Percentiles rank a stretch among this genome's conserved stretches.
These are phyloP conservation scores for Acipenser ruthenus DNA, from an alignment of 2,797 vertebrate genomes.

Conservation along the genomic window DNA sequence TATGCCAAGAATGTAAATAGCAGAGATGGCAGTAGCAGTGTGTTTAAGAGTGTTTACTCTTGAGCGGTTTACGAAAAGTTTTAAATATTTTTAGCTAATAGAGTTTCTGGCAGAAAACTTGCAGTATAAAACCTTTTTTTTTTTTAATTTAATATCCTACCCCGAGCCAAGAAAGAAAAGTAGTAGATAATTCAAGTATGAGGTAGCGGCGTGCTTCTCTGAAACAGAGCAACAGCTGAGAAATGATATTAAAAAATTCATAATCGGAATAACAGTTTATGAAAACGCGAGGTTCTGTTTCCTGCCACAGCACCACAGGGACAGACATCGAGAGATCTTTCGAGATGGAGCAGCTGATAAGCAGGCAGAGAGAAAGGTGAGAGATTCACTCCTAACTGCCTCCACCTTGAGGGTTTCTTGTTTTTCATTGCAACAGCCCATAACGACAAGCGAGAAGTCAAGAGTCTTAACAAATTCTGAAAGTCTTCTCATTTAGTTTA, in stretches of 20 bases:
- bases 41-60: too few relatives aligned
- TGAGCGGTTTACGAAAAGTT: background rate
- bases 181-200: constrained; percentile 5
- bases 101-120: constrained; percentile 12
- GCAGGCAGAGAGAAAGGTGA: constrained; percentile 36
- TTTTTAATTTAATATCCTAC: constrained; percentile 19
- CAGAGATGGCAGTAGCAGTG: too few relatives aligned
- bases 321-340: constrained; percentile 11
- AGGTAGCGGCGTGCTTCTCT: background rate
- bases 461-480: too few relatives aligned
- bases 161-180: background rate
- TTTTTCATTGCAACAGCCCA: constrained; percentile 37
- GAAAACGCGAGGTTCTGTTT: constrained; percentile 24
- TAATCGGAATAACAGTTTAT: constrained; percentile 35
- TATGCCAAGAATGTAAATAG: too few relatives aligned
- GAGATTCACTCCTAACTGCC: constrained; percentile 41
- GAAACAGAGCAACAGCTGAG: background rate
- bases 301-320: constrained; percentile 23
- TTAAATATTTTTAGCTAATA: constrained; percentile 12
- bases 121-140: constrained; percentile 5
- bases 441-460: too few relatives aligned
- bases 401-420: constrained; percentile 26
- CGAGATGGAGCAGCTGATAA: constrained; percentile 30
- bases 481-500: too few relatives aligned
- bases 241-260: constrained; percentile 10